A percentile compares a stretch with the other conserved stretches of the same genome.
These are phyloP conservation scores for Sitta europaea DNA, from an alignment of 2,113 vertebrate species.

Conservation along the genomic window DNA sequence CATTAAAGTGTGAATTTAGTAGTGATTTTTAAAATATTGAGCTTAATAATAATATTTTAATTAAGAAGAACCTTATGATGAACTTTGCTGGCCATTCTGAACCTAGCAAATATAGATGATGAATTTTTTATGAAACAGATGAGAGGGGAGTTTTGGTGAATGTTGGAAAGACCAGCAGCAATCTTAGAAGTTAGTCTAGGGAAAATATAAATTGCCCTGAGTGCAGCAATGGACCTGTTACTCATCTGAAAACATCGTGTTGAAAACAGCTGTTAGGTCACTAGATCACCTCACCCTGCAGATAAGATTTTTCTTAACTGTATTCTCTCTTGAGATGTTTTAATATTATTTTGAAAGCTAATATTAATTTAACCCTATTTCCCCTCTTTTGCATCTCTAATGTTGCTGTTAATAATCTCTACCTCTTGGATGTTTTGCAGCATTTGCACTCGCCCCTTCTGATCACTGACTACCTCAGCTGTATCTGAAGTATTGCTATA, in stretches of 20 bases:
- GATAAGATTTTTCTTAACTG: not conserved
- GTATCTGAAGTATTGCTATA: not conserved
- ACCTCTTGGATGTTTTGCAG: not conserved
- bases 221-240: not conserved
- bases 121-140: not conserved
- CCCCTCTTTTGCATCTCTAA: not conserved
- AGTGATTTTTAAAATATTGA: not conserved
- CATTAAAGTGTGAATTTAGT: not conserved
- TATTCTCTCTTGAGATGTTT: not conserved
- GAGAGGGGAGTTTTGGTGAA: not conserved
- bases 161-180: not conserved
- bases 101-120: not conserved
- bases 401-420: not conserved
- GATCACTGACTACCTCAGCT: not conserved
- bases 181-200: not conserved
- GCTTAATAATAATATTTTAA: not conserved
- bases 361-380: not conserved
- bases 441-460: not conserved
- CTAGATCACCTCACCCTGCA: not conserved
- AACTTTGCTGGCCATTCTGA: not conserved
- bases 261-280: not conserved
- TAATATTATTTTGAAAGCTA: not conserved
- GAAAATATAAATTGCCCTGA: not conserved
- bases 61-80: not conserved
- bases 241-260: not conserved